Percentiles rank a stretch among this genome's conserved stretches.
Evolutionary conservation across 1,140 invertebrate genomes (phyloP).

Genomic region (Tetragnatha versicolor): DNA sequence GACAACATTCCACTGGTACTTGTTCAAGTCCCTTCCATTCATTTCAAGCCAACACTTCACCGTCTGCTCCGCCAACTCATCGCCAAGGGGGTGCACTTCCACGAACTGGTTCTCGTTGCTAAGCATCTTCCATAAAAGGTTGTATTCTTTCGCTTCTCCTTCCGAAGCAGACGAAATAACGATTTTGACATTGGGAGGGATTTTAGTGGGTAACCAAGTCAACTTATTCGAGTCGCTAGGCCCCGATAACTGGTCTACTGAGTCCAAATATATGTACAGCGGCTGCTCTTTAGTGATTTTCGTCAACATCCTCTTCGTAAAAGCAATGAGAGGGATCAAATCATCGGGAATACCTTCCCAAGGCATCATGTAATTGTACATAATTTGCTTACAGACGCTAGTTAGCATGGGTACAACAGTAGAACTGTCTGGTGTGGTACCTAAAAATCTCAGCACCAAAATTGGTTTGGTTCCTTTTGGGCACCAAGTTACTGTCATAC

Average conservation of each 20-base stretch:
- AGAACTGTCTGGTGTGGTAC: conserved; percentile 95
- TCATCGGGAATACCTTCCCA: conserved; percentile 96
- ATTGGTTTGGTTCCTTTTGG: conserved; percentile 74
- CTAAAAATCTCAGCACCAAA: conserved; percentile 89
- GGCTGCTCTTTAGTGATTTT: conserved; percentile 82
- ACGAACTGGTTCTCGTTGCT: conserved; percentile 90
- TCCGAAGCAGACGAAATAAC: conserved; percentile 89
- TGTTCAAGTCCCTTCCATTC: conserved; percentile 84
- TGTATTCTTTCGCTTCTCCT: conserved; percentile 84
- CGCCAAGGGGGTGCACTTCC: conserved; percentile 81
- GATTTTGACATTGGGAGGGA: conserved; percentile 91
- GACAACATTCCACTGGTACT: conserved; percentile 94
- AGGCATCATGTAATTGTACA: conserved; percentile 89
- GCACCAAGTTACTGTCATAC: conserved; percentile 68
- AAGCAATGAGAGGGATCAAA: conserved; percentile 90
- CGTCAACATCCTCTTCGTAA: conserved; percentile 92
- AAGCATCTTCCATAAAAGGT: conserved; percentile 86
- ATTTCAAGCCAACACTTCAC: conserved; percentile 94
- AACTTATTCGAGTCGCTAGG: conserved; percentile 93
- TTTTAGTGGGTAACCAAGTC: conserved; percentile 91
- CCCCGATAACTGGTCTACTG: conserved; percentile 94
- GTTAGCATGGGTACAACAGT: conserved; percentile 92
- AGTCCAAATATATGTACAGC: conserved; percentile 86
- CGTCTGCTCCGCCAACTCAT: conserved; percentile 91
- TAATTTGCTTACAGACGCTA: conserved; percentile 91